Conservation (phyloP, 2,797 vertebrate species). For the Schizothorax lantsangensis region DNA sequence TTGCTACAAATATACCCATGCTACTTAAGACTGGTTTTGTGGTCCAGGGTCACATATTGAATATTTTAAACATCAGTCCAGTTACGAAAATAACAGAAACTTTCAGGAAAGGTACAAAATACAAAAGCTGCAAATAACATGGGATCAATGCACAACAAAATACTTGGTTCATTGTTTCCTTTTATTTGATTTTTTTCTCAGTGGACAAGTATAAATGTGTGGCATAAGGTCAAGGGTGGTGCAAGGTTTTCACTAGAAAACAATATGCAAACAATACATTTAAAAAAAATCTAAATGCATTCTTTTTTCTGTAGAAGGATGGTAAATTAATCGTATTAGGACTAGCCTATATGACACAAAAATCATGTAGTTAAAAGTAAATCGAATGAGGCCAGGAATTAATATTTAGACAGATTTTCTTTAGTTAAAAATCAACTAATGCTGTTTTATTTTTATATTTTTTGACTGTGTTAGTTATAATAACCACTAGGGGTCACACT, state of each 20-base stretch:
- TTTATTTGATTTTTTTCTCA: background rate
- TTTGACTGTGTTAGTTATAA: background rate
- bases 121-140: constrained; percentile 13
- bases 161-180: background rate
- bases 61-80: background rate
- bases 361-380: background rate
- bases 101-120: background rate
- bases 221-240: background rate
- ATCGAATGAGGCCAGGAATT: background rate
- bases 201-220: background rate
- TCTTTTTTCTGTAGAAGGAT: background rate
- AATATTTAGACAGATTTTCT: background rate
- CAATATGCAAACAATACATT: background rate
- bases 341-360: background rate
- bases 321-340: background rate
- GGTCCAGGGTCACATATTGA: background rate
- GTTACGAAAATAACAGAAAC: background rate
- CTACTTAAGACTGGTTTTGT: background rate
- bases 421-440: background rate
- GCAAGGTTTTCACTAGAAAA: constrained; percentile 16
- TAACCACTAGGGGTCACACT: constrained; percentile 27
- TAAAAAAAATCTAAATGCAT: background rate
- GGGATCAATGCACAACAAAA: background rate
- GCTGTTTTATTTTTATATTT: background rate
- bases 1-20: background rate